A percentile compares a stretch with the other conserved stretches of the same genome.
Evolutionary conservation across 1,140 invertebrate genomes (phyloP).

Genomic region (silkworm (Bombyx mori)): ASM3026992v2 NC_085107.1:6558501-6559000

Average conservation of each 20-base stretch:
- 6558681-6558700: conserved; percentile 4
- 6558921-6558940: neutral
- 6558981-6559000: too few species aligned
- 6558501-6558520: too few species aligned
- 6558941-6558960: too few species aligned
- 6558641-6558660: neutral
- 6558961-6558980: too few species aligned
- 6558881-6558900: conserved; percentile 2
- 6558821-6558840: conserved; percentile 39
- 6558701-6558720: conserved; percentile 3
- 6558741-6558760: neutral
- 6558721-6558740: conserved; percentile 3
- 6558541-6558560: too few species aligned
- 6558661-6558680: neutral
- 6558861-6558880: conserved; percentile 8
- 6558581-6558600: conserved; percentile 1
- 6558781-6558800: conserved; percentile 41
- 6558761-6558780: conserved; percentile 45
- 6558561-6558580: too few species aligned
- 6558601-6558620: neutral
- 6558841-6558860: conserved; percentile 11
- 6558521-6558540: too few species aligned
- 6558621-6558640: neutral
- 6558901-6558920: conserved; percentile 6
- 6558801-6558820: conserved; percentile 52